Percentiles rank a stretch among this genome's conserved stretches.
phyloP scores from a whole-genome alignment of 2,888 invertebrate genomes.

The Auanema sp. region DNA sequence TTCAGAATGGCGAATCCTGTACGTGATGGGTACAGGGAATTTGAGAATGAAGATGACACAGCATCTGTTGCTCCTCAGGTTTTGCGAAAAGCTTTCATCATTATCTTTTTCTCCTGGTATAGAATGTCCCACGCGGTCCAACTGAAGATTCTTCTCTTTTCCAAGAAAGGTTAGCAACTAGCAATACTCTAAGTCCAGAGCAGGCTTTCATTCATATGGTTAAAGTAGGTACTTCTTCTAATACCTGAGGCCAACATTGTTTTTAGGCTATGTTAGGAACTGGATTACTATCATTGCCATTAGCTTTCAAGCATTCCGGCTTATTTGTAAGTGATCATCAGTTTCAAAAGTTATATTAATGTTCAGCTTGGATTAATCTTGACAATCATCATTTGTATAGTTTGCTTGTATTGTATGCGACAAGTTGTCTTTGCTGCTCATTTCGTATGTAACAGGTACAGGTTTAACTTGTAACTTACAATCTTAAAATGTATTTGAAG shows the following conservation, averaged over 20 bases:
- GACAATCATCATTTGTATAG: conserved; percentile 78
- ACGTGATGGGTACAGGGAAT: conserved; percentile 40
- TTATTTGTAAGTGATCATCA: conserved; percentile 66
- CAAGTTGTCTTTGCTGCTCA: conserved; percentile 74
- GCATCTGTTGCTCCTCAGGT: conserved; percentile 9
- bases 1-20: conserved; percentile 40
- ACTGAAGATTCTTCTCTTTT: conserved; percentile 38
- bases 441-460: conserved; percentile 53
- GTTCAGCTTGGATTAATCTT: conserved; percentile 75
- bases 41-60: conserved; percentile 35
- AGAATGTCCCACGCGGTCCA: not conserved
- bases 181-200: conserved; percentile 34
- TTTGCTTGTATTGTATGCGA: conserved; percentile 91
- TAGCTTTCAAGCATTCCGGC: conserved; percentile 89
- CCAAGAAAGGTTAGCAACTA: conserved; percentile 29
- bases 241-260: not conserved
- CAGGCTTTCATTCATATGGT: conserved; percentile 71
- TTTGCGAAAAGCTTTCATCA: not conserved
- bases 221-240: conserved; percentile 67
- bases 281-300: conserved; percentile 93
- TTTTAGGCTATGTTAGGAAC: conserved; percentile 81
- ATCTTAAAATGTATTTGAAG: conserved; percentile 24
- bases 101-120: not conserved
- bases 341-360: not conserved
- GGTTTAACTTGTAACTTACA: not conserved